Conservation (phyloP, 1,140 invertebrate species). For the Cotesia typhae region DNA sequence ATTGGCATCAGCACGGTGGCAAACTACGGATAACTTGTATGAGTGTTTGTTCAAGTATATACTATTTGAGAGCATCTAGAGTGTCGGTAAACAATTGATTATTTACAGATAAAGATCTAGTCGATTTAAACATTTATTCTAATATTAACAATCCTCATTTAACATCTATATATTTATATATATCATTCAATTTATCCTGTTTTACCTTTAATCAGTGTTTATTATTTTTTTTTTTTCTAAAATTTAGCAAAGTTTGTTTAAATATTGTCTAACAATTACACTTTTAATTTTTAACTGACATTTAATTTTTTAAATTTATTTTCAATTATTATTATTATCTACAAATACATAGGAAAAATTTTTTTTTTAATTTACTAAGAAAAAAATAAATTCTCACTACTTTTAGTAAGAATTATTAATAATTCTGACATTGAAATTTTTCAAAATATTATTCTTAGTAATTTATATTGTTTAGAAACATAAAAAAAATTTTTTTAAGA, state of each 20-base stretch:
- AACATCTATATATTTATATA: background rate
- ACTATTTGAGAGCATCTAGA: conserved; percentile 39
- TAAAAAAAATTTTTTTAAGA: too few relatives aligned
- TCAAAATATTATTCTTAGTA: too few relatives aligned
- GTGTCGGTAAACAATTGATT: conserved; percentile 38
- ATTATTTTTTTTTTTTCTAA: background rate
- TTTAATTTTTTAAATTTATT: too few relatives aligned
- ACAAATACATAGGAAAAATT: too few relatives aligned
- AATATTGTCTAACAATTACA: background rate
- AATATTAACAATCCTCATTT: background rate
- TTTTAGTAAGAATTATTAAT: too few relatives aligned
- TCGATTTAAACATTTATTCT: background rate
- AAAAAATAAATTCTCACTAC: too few relatives aligned
- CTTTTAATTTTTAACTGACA: too few relatives aligned
- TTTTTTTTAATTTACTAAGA: too few relatives aligned
- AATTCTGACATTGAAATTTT: too few relatives aligned
- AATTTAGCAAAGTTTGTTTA: background rate
- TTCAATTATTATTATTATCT: too few relatives aligned
- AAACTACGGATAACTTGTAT: conserved; percentile 35
- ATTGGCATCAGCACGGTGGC: conserved; percentile 1
- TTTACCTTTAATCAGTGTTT: background rate
- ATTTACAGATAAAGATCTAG: conserved; percentile 39
- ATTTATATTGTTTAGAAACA: too few relatives aligned
- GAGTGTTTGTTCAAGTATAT: conserved; percentile 41
- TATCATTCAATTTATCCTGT: background rate